Evolutionary conservation across 1,140 invertebrate species (phyloP).

Genomic region (Cepaea nemoralis): DNA sequence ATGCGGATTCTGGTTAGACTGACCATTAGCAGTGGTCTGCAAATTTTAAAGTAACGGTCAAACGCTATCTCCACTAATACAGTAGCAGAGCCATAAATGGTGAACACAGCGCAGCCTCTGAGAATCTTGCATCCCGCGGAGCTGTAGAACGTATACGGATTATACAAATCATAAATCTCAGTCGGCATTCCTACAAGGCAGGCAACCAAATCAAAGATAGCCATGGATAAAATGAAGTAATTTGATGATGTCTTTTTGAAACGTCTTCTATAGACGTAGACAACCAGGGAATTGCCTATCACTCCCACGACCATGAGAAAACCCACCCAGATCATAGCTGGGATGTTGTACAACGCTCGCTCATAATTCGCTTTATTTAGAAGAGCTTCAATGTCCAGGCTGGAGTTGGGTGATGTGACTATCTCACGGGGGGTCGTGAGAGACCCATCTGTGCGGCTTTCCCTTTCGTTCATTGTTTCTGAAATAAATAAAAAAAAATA

Average conservation of each 20-base stretch:
- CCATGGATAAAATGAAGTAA: slow-evolving; percentile 62
- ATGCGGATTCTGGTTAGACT: slow-evolving; percentile 50
- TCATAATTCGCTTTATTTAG: slow-evolving; percentile 47
- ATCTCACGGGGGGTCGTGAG: background rate
- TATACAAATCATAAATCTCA: slow-evolving; percentile 57
- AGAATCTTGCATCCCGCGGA: slow-evolving; percentile 51
- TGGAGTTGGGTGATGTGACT: slow-evolving; percentile 14
- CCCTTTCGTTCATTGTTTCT: background rate
- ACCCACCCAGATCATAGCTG: slow-evolving; percentile 53
- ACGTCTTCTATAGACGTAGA: slow-evolving; percentile 55
- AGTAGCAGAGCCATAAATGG: slow-evolving; percentile 54
- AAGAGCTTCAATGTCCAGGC: background rate
- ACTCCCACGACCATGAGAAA: slow-evolving; percentile 56
- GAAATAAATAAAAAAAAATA: background rate
- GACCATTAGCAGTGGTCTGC: slow-evolving; percentile 54
- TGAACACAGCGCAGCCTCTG: slow-evolving; percentile 46
- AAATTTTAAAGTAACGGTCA: slow-evolving; percentile 63
- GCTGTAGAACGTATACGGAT: slow-evolving; percentile 61
- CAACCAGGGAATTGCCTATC: slow-evolving; percentile 57
- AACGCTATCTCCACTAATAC: slow-evolving; percentile 59
- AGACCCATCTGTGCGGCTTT: background rate
- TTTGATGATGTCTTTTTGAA: slow-evolving; percentile 61
- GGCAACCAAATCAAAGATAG: slow-evolving; percentile 62
- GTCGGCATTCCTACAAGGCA: slow-evolving; percentile 59
- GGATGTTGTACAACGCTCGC: slow-evolving; percentile 52